Conservation (phyloP, 2,113 vertebrate genomes). For the Myrmophylax atrothorax region DNA sequence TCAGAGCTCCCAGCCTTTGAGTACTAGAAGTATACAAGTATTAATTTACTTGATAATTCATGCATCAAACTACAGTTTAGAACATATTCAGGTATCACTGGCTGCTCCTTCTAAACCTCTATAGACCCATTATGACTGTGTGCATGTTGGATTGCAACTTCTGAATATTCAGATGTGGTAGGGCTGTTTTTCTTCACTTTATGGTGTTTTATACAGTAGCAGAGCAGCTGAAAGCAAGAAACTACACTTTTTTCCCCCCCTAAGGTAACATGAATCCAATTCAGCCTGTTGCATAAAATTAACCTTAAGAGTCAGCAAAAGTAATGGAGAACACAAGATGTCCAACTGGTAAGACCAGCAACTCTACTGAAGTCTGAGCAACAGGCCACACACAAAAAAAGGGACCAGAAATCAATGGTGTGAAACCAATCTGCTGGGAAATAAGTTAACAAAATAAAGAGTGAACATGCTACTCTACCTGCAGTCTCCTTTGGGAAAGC, state of each 20-base stretch:
- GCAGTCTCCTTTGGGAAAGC: neutral
- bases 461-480: neutral
- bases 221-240: neutral
- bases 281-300: neutral
- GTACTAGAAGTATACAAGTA: neutral
- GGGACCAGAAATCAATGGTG: neutral
- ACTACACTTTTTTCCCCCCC: neutral
- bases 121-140: neutral
- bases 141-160: neutral
- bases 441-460: neutral
- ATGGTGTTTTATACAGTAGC: neutral
- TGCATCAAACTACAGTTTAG: neutral
- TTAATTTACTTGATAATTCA: neutral
- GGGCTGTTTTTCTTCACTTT: neutral
- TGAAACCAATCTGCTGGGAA: neutral
- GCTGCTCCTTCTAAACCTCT: neutral
- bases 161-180: neutral
- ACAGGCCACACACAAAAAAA: neutral
- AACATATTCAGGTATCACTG: neutral
- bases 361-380: neutral
- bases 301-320: neutral
- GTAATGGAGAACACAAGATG: neutral
- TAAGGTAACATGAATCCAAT: neutral
- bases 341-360: neutral
- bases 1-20: neutral